Evolutionary conservation across 1,140 invertebrate species (phyloP).

Genomic region (Hermetia illucens): DNA sequence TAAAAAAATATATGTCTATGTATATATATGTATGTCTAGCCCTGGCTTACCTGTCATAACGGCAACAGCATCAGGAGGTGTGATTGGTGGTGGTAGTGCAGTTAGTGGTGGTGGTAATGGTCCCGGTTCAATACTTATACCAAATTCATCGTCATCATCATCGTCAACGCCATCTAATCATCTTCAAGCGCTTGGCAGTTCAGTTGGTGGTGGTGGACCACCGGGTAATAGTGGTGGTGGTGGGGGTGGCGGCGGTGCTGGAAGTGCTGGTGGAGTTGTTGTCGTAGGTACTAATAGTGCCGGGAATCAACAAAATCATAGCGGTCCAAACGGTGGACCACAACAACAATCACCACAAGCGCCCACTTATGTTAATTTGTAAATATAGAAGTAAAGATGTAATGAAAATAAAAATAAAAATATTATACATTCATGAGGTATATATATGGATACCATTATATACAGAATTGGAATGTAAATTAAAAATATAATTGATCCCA

Average conservation of each 20-base stretch:
- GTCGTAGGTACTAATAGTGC: too few species aligned
- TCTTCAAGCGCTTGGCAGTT: conserved; percentile 31
- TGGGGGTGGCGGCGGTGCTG: conserved; percentile 39
- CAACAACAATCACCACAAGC: conserved; percentile 67
- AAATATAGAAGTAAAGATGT: conserved; percentile 20
- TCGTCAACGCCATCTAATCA: conserved; percentile 29
- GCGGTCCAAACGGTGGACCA: conserved; percentile 35
- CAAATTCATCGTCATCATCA: conserved; percentile 25
- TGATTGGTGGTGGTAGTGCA: conserved; percentile 15
- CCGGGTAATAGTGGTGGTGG: conserved; percentile 40
- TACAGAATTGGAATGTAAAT: too few species aligned
- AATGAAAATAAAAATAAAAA: conserved; percentile 1
- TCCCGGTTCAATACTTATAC: conserved; percentile 7
- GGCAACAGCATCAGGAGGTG: conserved; percentile 15
- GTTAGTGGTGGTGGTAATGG: conserved; percentile 10
- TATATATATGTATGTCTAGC: neutral
- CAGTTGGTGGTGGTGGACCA: conserved; percentile 42
- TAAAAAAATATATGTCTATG: neutral
- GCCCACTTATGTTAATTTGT: conserved; percentile 87
- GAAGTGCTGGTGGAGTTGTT: conserved; percentile 31
- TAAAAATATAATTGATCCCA: too few species aligned
- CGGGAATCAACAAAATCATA: too few species aligned
- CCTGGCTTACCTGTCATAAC: conserved; percentile 8
- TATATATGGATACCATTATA: neutral
- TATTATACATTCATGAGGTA: neutral